Conservation (phyloP, 2,113 vertebrate species). For the Pterocles orientalis region DNA sequence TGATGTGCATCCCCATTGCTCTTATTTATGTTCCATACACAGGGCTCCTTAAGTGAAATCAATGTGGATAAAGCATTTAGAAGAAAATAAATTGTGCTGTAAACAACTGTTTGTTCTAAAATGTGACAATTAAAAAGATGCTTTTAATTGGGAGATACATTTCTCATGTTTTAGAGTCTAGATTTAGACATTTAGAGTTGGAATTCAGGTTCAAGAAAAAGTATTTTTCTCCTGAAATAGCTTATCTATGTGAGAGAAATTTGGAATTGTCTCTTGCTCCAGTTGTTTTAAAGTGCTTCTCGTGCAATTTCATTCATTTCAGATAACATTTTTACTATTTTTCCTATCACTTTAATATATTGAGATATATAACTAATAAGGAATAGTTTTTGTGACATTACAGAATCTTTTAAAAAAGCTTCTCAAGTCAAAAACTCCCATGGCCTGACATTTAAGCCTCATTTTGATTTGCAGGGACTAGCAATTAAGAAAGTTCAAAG, state of each 20-base stretch:
- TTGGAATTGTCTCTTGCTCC: background rate
- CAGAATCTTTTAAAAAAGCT: background rate
- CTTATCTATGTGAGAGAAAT: background rate
- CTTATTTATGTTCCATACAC: background rate
- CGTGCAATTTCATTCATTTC: background rate
- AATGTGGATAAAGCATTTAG: background rate
- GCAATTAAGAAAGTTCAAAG: background rate
- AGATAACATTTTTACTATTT: background rate
- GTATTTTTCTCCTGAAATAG: background rate
- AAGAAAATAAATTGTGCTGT: background rate
- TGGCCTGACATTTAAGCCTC: background rate
- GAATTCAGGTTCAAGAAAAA: background rate
- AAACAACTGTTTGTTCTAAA: background rate
- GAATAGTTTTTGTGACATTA: background rate
- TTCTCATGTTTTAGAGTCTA: background rate
- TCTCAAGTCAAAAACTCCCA: rapidly evolving
- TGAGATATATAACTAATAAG: background rate
- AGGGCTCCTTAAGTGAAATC: background rate
- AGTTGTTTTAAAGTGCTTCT: background rate
- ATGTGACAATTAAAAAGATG: background rate
- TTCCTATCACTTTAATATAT: background rate
- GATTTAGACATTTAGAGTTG: background rate
- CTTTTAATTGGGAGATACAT: background rate
- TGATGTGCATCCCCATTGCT: background rate
- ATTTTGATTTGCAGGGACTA: background rate